Evolutionary conservation across 2,113 vertebrate genomes (phyloP), one percentile per base, ranked within the genome.

Genomic region (Sminthopsis crassicaudata): DNA sequence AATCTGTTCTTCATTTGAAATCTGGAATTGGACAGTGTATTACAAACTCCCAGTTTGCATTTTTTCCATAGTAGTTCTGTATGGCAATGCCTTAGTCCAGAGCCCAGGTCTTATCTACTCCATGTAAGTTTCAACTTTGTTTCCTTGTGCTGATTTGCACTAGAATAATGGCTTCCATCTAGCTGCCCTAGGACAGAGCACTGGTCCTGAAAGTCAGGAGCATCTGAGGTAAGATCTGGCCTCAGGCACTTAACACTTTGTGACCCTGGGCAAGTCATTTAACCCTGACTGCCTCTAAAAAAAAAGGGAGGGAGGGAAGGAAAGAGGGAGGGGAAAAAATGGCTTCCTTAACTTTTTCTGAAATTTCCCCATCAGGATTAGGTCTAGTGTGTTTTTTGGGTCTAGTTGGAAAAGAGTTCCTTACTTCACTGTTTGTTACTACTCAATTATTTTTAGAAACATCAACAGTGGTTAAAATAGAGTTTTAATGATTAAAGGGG

Each of bases 311-410:
- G 46, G 46, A 5, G 4, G 46, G 46, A 5, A 48, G 46, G 46
- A 48, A 48, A 5, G 46, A n/a, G n/a, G n/a, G n/a, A n/a, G n/a
- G n/a, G n/a, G n/a, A n/a, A n/a, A 48, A 50, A 27, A 76, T 19
- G 36, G 8, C 67, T 84, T n/a, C n/a, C 19, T 42, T 84, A 1
- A 84, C 67, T 42, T 84, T 84, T 91, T 91, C 57, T 27, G 54
- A 95, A 92, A 89, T 84, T 93, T 92, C 91, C 92, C 27, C 51
- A 89, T 94, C 95, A 94, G 51, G n/a, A 92, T 94, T 93, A 42
- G 67, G 16, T 42, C 67, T 76, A 5, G 0, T 76, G n/a, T 42
- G 16, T 76, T 76, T 76, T 42, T 36, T 76, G 16, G 36, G 22
- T 76, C 36, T 76, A 1, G n/a, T 76, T 84, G n/a, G 67, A 84